Conservation (phyloP, 1,140 invertebrate genomes). For the Drosophila tani region DNA sequence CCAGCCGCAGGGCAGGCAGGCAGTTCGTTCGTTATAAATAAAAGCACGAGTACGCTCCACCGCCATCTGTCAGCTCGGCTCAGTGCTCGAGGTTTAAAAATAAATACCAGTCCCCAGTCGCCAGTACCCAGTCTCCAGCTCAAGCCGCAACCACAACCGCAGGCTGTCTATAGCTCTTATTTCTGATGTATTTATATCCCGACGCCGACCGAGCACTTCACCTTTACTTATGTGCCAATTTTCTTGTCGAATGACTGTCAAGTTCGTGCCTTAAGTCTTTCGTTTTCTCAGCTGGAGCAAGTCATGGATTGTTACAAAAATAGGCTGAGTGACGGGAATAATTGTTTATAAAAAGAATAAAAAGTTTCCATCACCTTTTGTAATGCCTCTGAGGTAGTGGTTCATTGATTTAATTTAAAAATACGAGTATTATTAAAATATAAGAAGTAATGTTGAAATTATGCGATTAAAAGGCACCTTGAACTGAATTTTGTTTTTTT, state of each 20-base stretch:
- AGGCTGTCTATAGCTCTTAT: constrained; percentile 24
- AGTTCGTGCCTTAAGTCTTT: constrained; percentile 67
- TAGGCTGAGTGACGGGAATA: constrained; percentile 13
- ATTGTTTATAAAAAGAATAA: background rate
- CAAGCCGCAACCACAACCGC: constrained; percentile 19
- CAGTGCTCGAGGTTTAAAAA: constrained; percentile 38
- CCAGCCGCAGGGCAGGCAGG: constrained; percentile 16
- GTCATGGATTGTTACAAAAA: constrained; percentile 36
- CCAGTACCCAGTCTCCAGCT: constrained; percentile 3
- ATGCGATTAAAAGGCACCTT: constrained; percentile 2
- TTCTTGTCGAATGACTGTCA: constrained; percentile 66
- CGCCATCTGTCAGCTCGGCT: constrained; percentile 36
- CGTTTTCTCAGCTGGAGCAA: constrained; percentile 23
- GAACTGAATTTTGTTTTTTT: constrained; percentile 19
- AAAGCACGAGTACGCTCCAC: constrained; percentile 38
- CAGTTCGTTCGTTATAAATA: constrained; percentile 50
- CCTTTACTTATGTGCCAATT: constrained; percentile 44
- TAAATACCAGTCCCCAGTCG: constrained; percentile 25
- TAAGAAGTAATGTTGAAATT: background rate
- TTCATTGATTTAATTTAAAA: background rate
- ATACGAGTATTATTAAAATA: background rate
- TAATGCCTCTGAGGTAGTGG: background rate
- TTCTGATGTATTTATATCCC: constrained; percentile 46
- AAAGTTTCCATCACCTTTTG: constrained; percentile 14
- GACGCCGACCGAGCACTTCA: background rate